Base-by-base conservation (phyloP, 2,113 vertebrate species). In the Myanophis thanlyinensis region DNA sequence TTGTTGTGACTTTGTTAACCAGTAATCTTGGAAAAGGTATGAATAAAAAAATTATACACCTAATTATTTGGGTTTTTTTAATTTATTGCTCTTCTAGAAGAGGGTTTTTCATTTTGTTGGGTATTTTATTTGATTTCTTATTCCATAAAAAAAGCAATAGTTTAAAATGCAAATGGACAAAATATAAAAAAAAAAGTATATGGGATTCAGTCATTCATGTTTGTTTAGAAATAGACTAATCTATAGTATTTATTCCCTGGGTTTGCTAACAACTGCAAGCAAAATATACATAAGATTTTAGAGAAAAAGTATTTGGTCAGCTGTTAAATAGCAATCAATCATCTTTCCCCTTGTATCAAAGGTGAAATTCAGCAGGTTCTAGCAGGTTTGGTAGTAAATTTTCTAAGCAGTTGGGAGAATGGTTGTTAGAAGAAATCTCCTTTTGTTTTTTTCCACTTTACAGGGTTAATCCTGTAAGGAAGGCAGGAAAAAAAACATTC, bases 41-140 rank as follows among this genome's bases (percentile, higher is more conserved):
- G n/a, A n/a, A n/a, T n/a, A 56, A 84, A 3, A 93, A 91, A 92
- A 47, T 20, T 30, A n/a, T 11, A 62, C 89, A 90, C 51, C 93
- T 93, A 85, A 5, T 40, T 91, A 67, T 44, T 59, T 48, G 46
- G 1, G n/a, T n/a, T 49, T 91, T 40, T 3, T 56, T 8, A 86
- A 92, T 91, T 90, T 49, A 90, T 44, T 48, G 9, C 18, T 59
- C 15, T 54, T 91, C 23, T 9, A 46, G 30, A 62, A 67, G 13
- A 48, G n/a, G 20, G 12, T 91, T 85, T 3, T 85, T 40, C 1
- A 85, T 18, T 73, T 23, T 87, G 54, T 44, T 91, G 25, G 27
- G 3, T 85, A 85, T 20, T 47, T 87, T 67, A 5, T 67, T 67
- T 88, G 12, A 88, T 8, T 5, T 51, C 48, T 92, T 8, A 5